Evolutionary conservation across 2,113 vertebrate species (phyloP).

Genomic region (Daphoenositta chrysoptera): DNA sequence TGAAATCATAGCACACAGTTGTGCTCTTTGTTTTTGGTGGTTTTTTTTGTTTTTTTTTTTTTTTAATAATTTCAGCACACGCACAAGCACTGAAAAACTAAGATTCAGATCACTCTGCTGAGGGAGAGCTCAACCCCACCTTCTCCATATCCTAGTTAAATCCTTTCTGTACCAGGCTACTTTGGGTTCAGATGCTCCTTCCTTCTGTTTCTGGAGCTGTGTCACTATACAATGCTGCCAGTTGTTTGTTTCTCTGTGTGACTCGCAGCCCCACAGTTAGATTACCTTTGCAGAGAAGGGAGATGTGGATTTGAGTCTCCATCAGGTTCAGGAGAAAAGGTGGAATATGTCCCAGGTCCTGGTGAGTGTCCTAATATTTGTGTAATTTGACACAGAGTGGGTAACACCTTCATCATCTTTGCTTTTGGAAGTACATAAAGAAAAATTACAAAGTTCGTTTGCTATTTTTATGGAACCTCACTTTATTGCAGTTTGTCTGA

Average conservation of each 20-base stretch:
- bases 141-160: not conserved
- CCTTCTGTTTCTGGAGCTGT: not conserved
- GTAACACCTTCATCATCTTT: not conserved
- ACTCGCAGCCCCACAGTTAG: rapidly evolving
- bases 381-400: not conserved
- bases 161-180: not conserved
- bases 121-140: not conserved
- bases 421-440: not conserved
- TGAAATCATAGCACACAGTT: not conserved
- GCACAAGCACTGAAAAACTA: not conserved
- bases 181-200: not conserved
- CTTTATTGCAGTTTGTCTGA: not conserved
- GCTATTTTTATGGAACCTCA: not conserved
- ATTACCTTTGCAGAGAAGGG: not conserved
- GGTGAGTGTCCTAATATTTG: not conserved
- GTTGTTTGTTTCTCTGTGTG: not conserved
- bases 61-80: not conserved
- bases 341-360: not conserved
- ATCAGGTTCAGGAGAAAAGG: not conserved
- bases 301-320: not conserved
- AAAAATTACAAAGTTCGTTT: not conserved
- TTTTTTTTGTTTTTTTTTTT: not conserved
- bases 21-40: not conserved
- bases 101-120: not conserved
- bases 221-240: not conserved